phyloP scores from a whole-genome alignment of 2,113 vertebrate species.

The Nanger granti region DNA sequence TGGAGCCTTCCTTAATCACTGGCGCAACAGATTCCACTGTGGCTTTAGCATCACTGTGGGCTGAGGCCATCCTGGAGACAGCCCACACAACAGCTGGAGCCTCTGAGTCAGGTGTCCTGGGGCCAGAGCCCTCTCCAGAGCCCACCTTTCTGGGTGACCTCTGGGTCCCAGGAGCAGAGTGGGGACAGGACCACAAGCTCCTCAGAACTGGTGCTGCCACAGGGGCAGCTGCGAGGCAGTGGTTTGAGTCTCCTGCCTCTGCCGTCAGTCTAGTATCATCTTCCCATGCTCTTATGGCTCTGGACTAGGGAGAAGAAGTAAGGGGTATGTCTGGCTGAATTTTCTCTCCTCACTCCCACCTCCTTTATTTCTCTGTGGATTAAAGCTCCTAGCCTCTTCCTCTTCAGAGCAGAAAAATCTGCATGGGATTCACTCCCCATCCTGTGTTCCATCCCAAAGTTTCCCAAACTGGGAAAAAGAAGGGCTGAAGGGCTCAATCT shows the following conservation, averaged over 20 bases:
- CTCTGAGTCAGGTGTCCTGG: slow-evolving; percentile 19
- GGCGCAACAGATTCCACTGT: slow-evolving; percentile 93
- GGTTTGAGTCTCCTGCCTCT: not conserved
- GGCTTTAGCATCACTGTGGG: slow-evolving; percentile 93
- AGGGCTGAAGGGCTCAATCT: slow-evolving; percentile 31
- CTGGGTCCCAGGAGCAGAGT: slow-evolving; percentile 22
- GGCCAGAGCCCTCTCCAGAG: slow-evolving; percentile 28
- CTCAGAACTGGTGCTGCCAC: slow-evolving; percentile 36
- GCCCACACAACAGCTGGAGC: not conserved
- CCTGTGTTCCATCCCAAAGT: not conserved
- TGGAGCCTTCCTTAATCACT: slow-evolving; percentile 94
- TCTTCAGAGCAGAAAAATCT: slow-evolving; percentile 30
- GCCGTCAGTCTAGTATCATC: not conserved
- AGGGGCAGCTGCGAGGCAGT: not conserved
- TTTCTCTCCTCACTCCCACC: not conserved
- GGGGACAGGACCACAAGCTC: not conserved
- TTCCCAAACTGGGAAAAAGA: not conserved
- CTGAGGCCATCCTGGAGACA: slow-evolving; percentile 67
- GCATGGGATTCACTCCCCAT: not conserved
- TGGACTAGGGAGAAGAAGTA: slow-evolving; percentile 22
- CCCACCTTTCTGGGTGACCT: not conserved
- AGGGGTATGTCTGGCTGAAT: not conserved
- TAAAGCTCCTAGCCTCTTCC: slow-evolving; percentile 1
- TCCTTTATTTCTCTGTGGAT: not conserved
- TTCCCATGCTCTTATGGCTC: slow-evolving; percentile 1